These are phyloP conservation scores for Ooceraea biroi DNA, from an alignment of 1,140 invertebrate species.

Conservation along the genomic window DNA sequence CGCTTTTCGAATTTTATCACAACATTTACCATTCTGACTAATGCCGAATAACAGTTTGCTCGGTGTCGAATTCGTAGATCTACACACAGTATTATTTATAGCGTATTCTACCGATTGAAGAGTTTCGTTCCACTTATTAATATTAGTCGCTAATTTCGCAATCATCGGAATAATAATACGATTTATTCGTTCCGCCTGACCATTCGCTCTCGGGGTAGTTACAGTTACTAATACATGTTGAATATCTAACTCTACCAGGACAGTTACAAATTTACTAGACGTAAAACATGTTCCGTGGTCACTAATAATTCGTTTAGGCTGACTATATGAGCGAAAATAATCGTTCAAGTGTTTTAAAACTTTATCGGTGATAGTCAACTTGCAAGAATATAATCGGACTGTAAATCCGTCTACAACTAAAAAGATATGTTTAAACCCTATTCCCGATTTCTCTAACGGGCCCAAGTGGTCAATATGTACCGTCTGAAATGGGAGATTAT, in stretches of 20 bases:
- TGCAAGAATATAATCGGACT: conserved; percentile 11
- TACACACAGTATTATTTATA: neutral
- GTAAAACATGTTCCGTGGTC: conserved; percentile 22
- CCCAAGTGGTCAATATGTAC: conserved; percentile 9
- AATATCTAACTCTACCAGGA: neutral
- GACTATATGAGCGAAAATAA: neutral
- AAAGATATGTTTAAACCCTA: neutral
- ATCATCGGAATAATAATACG: neutral
- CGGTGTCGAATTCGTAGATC: neutral
- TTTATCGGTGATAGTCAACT: conserved; percentile 1
- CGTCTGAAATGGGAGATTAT: neutral
- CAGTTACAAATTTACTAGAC: neutral
- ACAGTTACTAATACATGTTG: neutral
- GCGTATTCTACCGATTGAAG: neutral
- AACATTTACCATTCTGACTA: neutral
- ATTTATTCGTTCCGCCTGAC: neutral
- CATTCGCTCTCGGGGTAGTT: neutral
- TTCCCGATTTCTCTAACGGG: neutral
- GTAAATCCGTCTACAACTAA: conserved; percentile 6
- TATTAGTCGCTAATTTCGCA: neutral
- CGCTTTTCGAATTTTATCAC: neutral
- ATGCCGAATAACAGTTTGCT: conserved; percentile 6
- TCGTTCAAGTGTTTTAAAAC: neutral
- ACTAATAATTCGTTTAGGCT: neutral
- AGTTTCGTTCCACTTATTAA: neutral